These are phyloP conservation scores for Gallinago undulata DNA, from an alignment of 2,113 vertebrate genomes.

Conservation along the genomic window DNA sequence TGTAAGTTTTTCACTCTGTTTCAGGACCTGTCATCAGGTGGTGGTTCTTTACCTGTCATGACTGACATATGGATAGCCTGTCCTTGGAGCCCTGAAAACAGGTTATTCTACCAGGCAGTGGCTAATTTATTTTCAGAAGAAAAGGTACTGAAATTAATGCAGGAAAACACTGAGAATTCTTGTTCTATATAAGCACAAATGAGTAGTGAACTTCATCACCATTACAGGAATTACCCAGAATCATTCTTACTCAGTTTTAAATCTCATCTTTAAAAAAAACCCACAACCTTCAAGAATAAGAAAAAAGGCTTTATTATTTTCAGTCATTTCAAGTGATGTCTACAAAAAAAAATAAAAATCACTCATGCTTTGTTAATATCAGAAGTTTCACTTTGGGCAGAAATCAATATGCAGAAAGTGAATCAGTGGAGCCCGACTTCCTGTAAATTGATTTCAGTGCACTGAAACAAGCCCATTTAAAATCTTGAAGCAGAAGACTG, in stretches of 20 bases:
- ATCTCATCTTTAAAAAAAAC: neutral
- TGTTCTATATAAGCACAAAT: neutral
- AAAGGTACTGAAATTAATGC: neutral
- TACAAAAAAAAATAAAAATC: neutral
- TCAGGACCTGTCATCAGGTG: neutral
- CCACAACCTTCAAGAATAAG: neutral
- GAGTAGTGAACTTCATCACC: neutral
- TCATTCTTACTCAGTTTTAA: neutral
- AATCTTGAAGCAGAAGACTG: conserved; percentile 41
- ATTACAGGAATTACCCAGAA: neutral
- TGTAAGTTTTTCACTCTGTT: neutral
- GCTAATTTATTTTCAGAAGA: neutral
- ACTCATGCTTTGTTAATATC: conserved; percentile 49
- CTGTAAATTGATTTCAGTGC: conserved; percentile 63
- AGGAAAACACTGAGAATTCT: neutral
- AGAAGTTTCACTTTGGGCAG: conserved; percentile 47
- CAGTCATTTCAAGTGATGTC: neutral
- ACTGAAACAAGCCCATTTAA: conserved; percentile 47
- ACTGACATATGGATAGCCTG: neutral
- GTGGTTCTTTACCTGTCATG: neutral
- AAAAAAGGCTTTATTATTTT: neutral
- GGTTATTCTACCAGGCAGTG: neutral
- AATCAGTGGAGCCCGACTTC: conserved; percentile 49
- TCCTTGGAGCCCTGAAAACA: neutral
- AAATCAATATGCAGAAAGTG: conserved; percentile 69